A percentile compares a stretch with the other conserved stretches of the same genome.
Conservation (phyloP, 2,888 invertebrate species). For the Nomada ruficornis region DNA sequence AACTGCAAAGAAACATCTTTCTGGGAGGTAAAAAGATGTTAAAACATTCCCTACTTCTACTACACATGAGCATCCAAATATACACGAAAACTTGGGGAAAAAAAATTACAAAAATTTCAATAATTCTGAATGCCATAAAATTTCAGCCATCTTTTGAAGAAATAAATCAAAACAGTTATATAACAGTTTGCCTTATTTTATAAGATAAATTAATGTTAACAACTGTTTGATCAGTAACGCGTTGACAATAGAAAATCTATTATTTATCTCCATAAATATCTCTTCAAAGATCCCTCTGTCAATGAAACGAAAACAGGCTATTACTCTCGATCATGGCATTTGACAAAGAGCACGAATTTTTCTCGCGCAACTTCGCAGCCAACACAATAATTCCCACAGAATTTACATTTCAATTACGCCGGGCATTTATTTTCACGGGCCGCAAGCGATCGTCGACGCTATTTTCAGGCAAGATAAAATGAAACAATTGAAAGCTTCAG, state of each 20-base stretch:
- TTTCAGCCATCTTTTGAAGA: too few species aligned
- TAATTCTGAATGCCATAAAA: too few species aligned
- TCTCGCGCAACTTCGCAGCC: background rate
- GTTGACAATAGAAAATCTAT: slow-evolving; percentile 6
- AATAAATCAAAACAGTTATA: too few species aligned
- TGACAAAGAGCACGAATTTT: background rate
- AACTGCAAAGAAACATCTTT: too few species aligned
- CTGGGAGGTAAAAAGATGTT: too few species aligned
- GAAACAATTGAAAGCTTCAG: slow-evolving; percentile 3
- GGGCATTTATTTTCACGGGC: slow-evolving; percentile 29
- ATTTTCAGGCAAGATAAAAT: slow-evolving; percentile 1
- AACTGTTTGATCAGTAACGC: background rate
- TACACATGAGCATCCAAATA: too few species aligned
- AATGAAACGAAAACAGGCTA: slow-evolving; percentile 17
- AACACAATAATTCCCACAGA: slow-evolving; percentile 7
- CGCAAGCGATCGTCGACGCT: background rate
- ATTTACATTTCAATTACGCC: slow-evolving; percentile 43
- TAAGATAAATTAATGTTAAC: background rate
- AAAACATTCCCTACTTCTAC: too few species aligned
- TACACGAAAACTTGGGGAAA: too few species aligned
- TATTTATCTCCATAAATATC: slow-evolving; percentile 7
- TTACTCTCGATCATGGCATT: slow-evolving; percentile 6
- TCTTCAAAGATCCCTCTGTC: slow-evolving; percentile 13
- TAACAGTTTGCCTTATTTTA: too few species aligned
- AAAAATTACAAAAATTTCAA: too few species aligned